phyloP scores from a whole-genome alignment of 2,888 invertebrate genomes.

The Fragum whitleyi region DNA sequence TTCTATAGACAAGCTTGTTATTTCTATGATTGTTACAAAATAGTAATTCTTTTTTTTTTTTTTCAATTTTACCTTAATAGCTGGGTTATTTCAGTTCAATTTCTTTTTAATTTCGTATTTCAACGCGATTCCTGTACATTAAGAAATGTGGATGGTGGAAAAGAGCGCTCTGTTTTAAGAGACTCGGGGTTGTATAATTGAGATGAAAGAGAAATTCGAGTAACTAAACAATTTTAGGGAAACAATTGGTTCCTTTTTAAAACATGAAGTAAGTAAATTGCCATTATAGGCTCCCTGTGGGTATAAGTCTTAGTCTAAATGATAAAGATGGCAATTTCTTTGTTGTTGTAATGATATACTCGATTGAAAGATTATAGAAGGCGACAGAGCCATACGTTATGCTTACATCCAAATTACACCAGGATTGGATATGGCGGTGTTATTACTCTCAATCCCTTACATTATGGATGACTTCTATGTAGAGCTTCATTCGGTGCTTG shows the following conservation, averaged over 20 bases:
- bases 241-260: slow-evolving; percentile 1
- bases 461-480: no score
- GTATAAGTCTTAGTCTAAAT: slow-evolving; percentile 9
- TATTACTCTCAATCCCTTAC: neutral
- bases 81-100: no score
- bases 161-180: no score
- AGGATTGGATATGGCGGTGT: neutral
- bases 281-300: neutral
- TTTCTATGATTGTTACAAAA: no score
- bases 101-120: no score
- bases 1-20: no score
- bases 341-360: slow-evolving; percentile 18
- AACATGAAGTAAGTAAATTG: slow-evolving; percentile 18
- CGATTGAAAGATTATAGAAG: slow-evolving; percentile 2
- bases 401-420: slow-evolving; percentile 17
- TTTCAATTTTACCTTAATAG: no score
- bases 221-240: slow-evolving; percentile 5
- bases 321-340: slow-evolving; percentile 18
- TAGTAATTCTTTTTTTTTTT: no score
- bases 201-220: neutral
- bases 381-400: slow-evolving; percentile 21
- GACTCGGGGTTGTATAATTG: neutral
- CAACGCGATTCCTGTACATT: no score
- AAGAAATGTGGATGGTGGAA: no score
- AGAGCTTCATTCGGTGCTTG: no score